Conservation (phyloP, 1,140 invertebrate species). For the Drosophila pandora region DNA sequence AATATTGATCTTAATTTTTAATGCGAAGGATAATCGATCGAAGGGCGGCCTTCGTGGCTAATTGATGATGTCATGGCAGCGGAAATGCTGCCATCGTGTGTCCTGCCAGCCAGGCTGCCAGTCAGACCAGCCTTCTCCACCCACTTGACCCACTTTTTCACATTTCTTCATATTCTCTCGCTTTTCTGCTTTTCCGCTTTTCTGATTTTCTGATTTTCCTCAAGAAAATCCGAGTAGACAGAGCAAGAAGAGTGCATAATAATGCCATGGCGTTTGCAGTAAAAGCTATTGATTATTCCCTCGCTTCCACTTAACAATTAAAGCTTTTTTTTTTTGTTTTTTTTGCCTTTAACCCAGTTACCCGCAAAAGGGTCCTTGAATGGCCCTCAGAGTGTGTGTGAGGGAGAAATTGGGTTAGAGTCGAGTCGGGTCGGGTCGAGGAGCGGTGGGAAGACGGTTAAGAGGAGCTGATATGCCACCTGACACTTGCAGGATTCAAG, state of each 20-base stretch:
- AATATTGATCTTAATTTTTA: background rate
- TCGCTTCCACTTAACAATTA: constrained; percentile 54
- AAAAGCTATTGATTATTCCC: constrained; percentile 69
- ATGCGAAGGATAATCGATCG: constrained; percentile 34
- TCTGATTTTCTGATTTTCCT: background rate
- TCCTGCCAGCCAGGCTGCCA: constrained; percentile 12
- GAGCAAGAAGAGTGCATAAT: constrained; percentile 11
- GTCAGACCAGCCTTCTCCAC: too few species aligned
- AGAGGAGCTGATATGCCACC: constrained; percentile 39
- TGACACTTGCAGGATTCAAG: constrained; percentile 68
- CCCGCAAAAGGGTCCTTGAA: constrained; percentile 21
- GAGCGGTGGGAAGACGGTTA: background rate
- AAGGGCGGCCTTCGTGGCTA: constrained; percentile 2
- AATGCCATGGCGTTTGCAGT: constrained; percentile 26
- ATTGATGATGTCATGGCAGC: constrained; percentile 43
- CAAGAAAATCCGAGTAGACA: background rate
- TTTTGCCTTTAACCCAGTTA: constrained; percentile 60
- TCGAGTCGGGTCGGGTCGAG: background rate
- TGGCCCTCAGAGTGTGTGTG: background rate
- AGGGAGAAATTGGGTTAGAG: constrained; percentile 8
- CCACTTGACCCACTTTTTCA: constrained; percentile 53
- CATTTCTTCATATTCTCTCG: background rate
- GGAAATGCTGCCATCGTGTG: constrained; percentile 20
- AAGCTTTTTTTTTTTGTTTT: background rate
- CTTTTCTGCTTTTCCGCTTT: background rate